These are phyloP conservation scores for Ophion ventricosus DNA, from an alignment of 2,888 invertebrate genomes.

Conservation along the genomic window DNA sequence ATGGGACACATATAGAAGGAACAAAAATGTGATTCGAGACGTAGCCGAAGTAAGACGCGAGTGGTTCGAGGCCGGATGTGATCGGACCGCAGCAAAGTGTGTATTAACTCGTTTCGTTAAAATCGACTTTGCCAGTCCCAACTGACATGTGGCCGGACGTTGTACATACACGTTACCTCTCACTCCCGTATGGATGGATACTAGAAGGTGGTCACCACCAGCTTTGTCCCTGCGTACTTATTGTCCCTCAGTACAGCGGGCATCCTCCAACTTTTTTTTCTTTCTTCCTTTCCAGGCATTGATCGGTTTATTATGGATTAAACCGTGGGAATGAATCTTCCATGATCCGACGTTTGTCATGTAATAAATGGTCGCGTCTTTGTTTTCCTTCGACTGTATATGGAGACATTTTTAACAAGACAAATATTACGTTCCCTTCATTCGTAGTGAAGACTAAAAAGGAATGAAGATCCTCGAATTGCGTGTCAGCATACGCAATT, in stretches of 20 bases:
- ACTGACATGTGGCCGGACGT: conserved; percentile 29
- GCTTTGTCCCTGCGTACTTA: conserved; percentile 7
- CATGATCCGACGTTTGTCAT: neutral
- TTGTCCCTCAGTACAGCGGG: neutral
- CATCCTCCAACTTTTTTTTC: neutral
- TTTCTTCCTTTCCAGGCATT: neutral
- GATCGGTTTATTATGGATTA: neutral
- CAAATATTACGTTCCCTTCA: neutral
- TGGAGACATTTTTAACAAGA: conserved; percentile 1
- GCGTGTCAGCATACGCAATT: conserved; percentile 27
- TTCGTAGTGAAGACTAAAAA: neutral
- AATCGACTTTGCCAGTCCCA: conserved; percentile 5
- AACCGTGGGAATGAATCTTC: conserved; percentile 32
- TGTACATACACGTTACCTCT: neutral
- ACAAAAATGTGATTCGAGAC: neutral
- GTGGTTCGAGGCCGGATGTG: conserved; percentile 43
- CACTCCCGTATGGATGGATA: neutral
- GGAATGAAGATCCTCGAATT: conserved; percentile 5
- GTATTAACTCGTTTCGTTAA: neutral
- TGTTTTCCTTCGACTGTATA: neutral
- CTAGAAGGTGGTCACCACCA: neutral
- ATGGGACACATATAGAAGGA: neutral
- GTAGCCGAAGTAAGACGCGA: neutral
- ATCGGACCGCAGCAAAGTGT: conserved; percentile 45
- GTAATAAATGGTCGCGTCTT: neutral